Conservation (phyloP, 1,140 invertebrate species). For the Drosophila grimshawi region DNA sequence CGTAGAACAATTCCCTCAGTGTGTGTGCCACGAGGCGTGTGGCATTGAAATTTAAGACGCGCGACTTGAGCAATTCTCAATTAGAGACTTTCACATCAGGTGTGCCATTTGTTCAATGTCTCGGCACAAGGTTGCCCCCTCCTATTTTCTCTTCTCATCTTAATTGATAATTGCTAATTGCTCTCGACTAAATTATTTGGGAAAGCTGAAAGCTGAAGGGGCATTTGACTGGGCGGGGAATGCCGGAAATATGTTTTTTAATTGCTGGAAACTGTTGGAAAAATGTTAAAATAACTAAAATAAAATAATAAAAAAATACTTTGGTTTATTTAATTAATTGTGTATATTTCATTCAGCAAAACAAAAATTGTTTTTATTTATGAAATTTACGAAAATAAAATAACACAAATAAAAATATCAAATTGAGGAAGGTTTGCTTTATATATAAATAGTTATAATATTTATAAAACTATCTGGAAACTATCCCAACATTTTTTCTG, state of each 20-base stretch:
- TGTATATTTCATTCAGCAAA: too few species aligned
- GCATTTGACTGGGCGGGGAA: conserved; percentile 19
- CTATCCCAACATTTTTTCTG: too few species aligned
- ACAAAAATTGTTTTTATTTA: too few species aligned
- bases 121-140: neutral
- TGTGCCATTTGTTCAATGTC: conserved; percentile 9
- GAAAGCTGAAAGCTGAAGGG: neutral
- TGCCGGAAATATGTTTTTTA: neutral
- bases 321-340: too few species aligned
- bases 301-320: too few species aligned
- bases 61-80: conserved; percentile 1
- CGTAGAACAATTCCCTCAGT: neutral
- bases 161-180: conserved; percentile 22
- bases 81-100: conserved; percentile 17
- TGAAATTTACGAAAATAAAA: too few species aligned
- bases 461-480: too few species aligned
- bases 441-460: too few species aligned
- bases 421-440: too few species aligned
- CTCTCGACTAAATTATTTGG: conserved; percentile 10
- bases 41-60: conserved; percentile 46
- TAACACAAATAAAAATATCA: too few species aligned
- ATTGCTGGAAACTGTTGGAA: neutral
- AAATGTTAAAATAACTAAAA: too few species aligned
- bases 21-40: conserved; percentile 37
- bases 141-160: neutral